A percentile compares a stretch with the other conserved stretches of the same genome.
Conservation (phyloP, 2,113 vertebrate genomes). For the Triplophysa rosa region DNA sequence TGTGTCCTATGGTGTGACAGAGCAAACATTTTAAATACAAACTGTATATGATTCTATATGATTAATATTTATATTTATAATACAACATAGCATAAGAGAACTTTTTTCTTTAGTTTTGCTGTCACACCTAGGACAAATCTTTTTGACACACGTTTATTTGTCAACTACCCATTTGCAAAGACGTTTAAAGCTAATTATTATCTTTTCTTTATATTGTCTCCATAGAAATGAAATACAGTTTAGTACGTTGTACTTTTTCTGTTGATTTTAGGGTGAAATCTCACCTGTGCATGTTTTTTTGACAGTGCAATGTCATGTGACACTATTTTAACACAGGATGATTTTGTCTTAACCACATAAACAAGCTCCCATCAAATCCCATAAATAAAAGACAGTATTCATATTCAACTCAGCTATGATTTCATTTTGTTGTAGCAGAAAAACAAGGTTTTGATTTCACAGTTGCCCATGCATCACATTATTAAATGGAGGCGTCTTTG, state of each 20-base stretch:
- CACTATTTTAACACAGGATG: slow-evolving; percentile 19
- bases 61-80: too few relatives aligned
- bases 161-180: too few relatives aligned
- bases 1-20: too few relatives aligned
- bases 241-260: not conserved
- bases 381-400: slow-evolving; percentile 32
- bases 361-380: slow-evolving; percentile 26
- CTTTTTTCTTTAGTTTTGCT: too few relatives aligned
- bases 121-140: too few relatives aligned
- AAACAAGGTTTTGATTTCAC: slow-evolving; percentile 11
- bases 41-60: too few relatives aligned
- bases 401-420: slow-evolving; percentile 21
- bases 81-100: too few relatives aligned
- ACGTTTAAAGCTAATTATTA: too few relatives aligned
- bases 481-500: slow-evolving; percentile 56
- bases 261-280: not conserved
- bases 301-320: slow-evolving; percentile 17
- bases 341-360: slow-evolving; percentile 8
- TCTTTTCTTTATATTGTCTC: too few relatives aligned
- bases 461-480: not conserved
- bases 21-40: too few relatives aligned
- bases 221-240: not conserved
- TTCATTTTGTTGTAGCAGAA: not conserved
- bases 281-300: slow-evolving; percentile 6
- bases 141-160: too few relatives aligned